A percentile compares a stretch with the other conserved stretches of the same genome.
These are phyloP conservation scores for Fistularia tabacaria DNA, from an alignment of 2,797 vertebrate genomes.

Conservation along the genomic window DNA sequence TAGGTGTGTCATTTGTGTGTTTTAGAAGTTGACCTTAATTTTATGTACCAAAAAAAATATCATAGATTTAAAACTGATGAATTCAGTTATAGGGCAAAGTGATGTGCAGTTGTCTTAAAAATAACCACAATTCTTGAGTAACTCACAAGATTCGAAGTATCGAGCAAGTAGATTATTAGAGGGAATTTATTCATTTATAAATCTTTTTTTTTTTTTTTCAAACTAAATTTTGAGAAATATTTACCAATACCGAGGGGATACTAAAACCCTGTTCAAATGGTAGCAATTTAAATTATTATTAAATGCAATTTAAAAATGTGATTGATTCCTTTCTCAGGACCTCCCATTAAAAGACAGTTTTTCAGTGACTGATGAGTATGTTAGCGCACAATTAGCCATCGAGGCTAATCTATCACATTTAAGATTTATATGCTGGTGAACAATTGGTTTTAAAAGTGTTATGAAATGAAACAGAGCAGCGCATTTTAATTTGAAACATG, in stretches of 20 bases:
- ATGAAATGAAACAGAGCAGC: constrained; percentile 26
- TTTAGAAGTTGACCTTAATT: too few species aligned
- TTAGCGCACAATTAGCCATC: constrained; percentile 72
- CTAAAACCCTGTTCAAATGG: constrained; percentile 31
- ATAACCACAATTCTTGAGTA: too few species aligned
- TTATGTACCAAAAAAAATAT: too few species aligned
- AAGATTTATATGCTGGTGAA: constrained; percentile 66
- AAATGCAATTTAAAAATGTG: constrained; percentile 67
- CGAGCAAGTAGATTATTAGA: background rate
- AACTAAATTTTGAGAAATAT: too few species aligned
- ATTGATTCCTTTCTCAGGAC: constrained; percentile 69
- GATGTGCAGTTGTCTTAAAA: too few species aligned
- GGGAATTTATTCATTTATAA: too few species aligned
- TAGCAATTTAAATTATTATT: too few species aligned
- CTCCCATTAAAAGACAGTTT: constrained; percentile 71
- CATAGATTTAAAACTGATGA: too few species aligned
- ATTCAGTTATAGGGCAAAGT: too few species aligned
- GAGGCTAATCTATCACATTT: constrained; percentile 68
- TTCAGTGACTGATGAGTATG: constrained; percentile 74
- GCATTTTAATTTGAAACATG: constrained; percentile 15
- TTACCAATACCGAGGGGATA: constrained; percentile 24
- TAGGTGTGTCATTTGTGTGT: too few species aligned
- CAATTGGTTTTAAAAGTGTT: constrained; percentile 33
- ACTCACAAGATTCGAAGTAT: too few species aligned
- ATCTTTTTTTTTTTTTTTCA: too few species aligned